Base-by-base conservation (phyloP, 2,113 vertebrate species). In the Amblyopsis rosae region DNA sequence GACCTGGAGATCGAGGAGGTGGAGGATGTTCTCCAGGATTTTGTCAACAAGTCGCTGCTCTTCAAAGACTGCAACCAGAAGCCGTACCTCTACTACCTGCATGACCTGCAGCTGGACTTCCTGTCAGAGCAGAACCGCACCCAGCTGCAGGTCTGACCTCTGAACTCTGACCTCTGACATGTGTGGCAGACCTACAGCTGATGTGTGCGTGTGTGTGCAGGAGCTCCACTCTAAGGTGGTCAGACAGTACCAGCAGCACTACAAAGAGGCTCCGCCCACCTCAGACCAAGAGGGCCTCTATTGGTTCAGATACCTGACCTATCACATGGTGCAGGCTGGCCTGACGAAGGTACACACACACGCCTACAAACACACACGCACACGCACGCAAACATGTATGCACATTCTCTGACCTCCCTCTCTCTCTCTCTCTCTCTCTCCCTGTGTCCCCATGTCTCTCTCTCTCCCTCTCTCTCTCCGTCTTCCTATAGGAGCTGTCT, bases 51-150 rank as follows among this genome's bases (percentile, higher is more conserved):
- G 77, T 98, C 98, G 0, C 90, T 99, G 0, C 86, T 99, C 62
- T 98, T 96, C 73, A 92, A 96, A 79, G 96, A 99, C 88, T 93
- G 87, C 53, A 93, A 98, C 79, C 93, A 90, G 76, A 94, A 93
- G 55, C 96, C 96, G 0, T 94, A 94, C 82, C 90, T 89, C 67
- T 99, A 98, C 87, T 98, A 96, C 88, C 93, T 99, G 82, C 98
- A 99, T 26, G 97, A 98, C 84, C 94, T 99, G 32, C 98, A 99
- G 72, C 91, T 98, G 73, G 96, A 99, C 91, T 98, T 98, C 67
- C 94, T 99, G 65, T 91, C 89, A 35, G 96, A 98, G 87, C 94
- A 96, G 81, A 97, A 99, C 85, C 92, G 89, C 62, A 82, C 71
- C 26, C 93, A 95, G 65, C 86, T 99, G 16, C 90, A 93, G 90